phyloP scores from a whole-genome alignment of 2,113 vertebrate genomes.

The Tachysurus vachellii region DNA sequence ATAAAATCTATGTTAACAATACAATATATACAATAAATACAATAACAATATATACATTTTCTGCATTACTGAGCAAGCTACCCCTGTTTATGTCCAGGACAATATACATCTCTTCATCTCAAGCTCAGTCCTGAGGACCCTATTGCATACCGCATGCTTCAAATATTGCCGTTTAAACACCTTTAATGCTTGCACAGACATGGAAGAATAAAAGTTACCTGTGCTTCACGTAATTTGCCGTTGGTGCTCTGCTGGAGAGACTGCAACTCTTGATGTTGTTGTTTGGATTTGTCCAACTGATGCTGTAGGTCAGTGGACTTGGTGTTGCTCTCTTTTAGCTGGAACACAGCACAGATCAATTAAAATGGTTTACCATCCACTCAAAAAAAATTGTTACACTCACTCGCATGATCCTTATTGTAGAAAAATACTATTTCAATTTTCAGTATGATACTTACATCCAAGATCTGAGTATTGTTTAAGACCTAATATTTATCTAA shows the following conservation, averaged over 20 bases:
- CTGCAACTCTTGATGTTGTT: conserved; percentile 94
- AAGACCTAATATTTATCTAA: neutral
- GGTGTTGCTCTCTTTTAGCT: conserved; percentile 87
- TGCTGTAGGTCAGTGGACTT: conserved; percentile 88
- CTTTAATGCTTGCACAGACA: neutral
- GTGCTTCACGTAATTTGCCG: conserved; percentile 91
- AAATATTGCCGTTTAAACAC: neutral
- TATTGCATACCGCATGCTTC: neutral
- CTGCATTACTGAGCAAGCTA: neutral
- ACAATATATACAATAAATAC: neutral
- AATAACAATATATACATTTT: neutral
- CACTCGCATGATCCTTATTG: neutral
- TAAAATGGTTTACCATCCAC: neutral
- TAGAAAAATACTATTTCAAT: neutral
- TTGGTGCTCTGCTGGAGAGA: conserved; percentile 90
- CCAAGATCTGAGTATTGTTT: neutral
- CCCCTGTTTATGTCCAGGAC: neutral
- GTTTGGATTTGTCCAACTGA: conserved; percentile 92
- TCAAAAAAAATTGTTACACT: neutral
- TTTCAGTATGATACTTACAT: neutral
- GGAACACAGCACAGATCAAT: conserved; percentile 42
- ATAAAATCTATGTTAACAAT: neutral
- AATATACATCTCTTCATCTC: neutral
- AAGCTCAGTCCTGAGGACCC: neutral
- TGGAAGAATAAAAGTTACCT: conserved; percentile 72